Conservation (phyloP, 1,140 invertebrate species). For the Drosophila rufa region DNA sequence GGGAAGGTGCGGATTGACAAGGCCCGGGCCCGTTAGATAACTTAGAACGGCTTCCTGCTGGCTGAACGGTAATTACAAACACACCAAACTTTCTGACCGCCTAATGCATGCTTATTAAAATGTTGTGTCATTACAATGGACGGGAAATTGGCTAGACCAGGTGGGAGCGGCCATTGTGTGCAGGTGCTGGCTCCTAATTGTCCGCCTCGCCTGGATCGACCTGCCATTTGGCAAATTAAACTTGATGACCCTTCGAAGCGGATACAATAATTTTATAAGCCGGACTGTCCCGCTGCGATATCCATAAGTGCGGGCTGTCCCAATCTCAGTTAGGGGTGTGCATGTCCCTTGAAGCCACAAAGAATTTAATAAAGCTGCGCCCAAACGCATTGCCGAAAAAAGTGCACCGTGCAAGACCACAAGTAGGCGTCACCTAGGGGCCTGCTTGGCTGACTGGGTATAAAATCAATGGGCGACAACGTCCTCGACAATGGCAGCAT, state of each 20-base stretch:
- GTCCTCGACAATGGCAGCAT: conserved; percentile 59
- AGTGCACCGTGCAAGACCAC: not conserved
- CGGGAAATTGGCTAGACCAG: conserved; percentile 49
- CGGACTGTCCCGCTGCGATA: conserved; percentile 12
- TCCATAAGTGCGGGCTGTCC: conserved; percentile 13
- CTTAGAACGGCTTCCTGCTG: conserved; percentile 34
- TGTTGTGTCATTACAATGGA: conserved; percentile 62
- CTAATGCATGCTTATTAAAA: conserved; percentile 76
- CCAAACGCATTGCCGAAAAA: not conserved
- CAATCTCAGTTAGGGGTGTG: not conserved
- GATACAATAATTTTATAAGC: conserved; percentile 57
- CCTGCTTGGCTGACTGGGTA: conserved; percentile 29
- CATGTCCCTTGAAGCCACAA: not conserved
- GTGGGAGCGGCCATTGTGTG: conserved; percentile 37
- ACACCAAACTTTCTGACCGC: conserved; percentile 43
- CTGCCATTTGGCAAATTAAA: conserved; percentile 52
- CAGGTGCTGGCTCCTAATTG: conserved; percentile 63
- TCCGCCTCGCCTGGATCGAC: conserved; percentile 2
- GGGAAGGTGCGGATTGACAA: conserved; percentile 35
- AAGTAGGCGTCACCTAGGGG: no score
- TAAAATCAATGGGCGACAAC: conserved; percentile 74
- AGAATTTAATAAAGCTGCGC: conserved; percentile 6
- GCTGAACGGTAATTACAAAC: conserved; percentile 54
- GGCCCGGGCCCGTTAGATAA: conserved; percentile 51
- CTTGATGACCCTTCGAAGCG: conserved; percentile 59